A percentile compares a stretch with the other conserved stretches of the same genome.
phyloP scores from a whole-genome alignment of 2,797 vertebrate genomes.

The Netta rufina region DNA sequence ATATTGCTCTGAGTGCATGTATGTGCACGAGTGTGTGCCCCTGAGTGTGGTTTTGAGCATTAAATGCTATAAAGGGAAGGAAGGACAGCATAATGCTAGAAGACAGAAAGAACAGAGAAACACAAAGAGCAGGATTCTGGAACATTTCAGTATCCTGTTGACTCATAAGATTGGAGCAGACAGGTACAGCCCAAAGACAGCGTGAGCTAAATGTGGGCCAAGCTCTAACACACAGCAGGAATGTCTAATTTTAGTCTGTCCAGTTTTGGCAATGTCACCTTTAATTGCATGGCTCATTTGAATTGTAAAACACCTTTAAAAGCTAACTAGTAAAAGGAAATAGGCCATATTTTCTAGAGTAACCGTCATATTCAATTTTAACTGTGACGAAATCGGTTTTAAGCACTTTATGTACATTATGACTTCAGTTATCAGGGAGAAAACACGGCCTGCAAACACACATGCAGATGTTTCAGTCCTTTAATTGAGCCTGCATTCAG shows the following conservation, averaged over 20 bases:
- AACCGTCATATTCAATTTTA: slow-evolving; percentile 60
- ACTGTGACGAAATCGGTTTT: slow-evolving; percentile 30
- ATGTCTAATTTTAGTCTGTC: slow-evolving; percentile 66
- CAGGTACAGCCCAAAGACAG: slow-evolving; percentile 71
- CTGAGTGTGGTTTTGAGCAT: not conserved
- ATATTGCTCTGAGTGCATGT: accelerated
- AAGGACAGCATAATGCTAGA: slow-evolving; percentile 3
- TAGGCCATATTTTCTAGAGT: slow-evolving; percentile 54
- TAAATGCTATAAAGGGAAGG: not conserved
- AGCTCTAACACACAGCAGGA: slow-evolving; percentile 66
- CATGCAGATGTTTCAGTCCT: not conserved
- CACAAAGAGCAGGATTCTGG: slow-evolving; percentile 59
- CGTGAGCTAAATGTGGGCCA: slow-evolving; percentile 47
- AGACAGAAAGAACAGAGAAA: slow-evolving; percentile 19
- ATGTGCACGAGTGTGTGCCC: accelerated
- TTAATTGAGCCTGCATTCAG: not conserved
- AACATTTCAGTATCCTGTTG: slow-evolving; percentile 64
- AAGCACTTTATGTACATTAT: slow-evolving; percentile 37
- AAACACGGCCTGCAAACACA: not conserved
- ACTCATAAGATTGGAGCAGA: slow-evolving; percentile 65
- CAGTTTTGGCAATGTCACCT: slow-evolving; percentile 68
- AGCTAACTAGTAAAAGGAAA: slow-evolving; percentile 70
- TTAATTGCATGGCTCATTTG: slow-evolving; percentile 70
- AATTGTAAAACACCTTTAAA: slow-evolving; percentile 70
- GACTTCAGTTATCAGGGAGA: not conserved